Evolutionary conservation across 1,140 invertebrate genomes (phyloP), one percentile per base, ranked within the genome.

Genomic region (Dreissena polymorpha): DNA sequence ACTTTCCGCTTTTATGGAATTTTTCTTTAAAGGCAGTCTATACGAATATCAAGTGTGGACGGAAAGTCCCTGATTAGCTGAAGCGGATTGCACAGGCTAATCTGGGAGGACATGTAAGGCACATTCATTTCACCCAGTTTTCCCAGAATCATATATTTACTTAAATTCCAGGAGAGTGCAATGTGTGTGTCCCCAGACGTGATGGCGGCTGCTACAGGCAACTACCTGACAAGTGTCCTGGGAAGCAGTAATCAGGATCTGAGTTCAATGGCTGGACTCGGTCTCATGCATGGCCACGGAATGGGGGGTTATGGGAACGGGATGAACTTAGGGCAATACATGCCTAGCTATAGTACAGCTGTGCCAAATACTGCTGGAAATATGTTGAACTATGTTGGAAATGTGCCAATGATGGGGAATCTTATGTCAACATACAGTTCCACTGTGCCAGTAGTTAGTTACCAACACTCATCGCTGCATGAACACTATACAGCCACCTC

Each of bases 151-250:
- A 39, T 5, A 39, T 39, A 39, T 39, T 39, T 39, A 8, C 39
- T 8, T 39, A 8, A 39, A 39, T 39, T 39, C 39, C 39, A 39
- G 53, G 86, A 88, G 60, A 72, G 81, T 14, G 77, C 68, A 21
- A 67, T 87, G 50, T 64, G 53, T 6, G 39, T 80, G 27, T 50
- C 71, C 5, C 82, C 88, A 10, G 88, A 89, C 68, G 76, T 89
- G 29, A 89, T 89, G 55, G 88, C 88, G 3, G 88, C 88, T 14
- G 89, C 90, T 21, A 91, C 90, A 1, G 83, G 86, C 18, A 85
- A 65, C 70, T 91, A 90, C 84, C 82, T 91, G 73, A 86, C 90
- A 83, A 90, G 89, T 85, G 89, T 91, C 16, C 86, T 90, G 77
- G 88, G 81, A 49, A 88, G 86, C 79, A 89, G 85, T 69, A 83